Base-by-base conservation (phyloP, 1,140 invertebrate genomes). In the Ceratosolen solmsi region DNA sequence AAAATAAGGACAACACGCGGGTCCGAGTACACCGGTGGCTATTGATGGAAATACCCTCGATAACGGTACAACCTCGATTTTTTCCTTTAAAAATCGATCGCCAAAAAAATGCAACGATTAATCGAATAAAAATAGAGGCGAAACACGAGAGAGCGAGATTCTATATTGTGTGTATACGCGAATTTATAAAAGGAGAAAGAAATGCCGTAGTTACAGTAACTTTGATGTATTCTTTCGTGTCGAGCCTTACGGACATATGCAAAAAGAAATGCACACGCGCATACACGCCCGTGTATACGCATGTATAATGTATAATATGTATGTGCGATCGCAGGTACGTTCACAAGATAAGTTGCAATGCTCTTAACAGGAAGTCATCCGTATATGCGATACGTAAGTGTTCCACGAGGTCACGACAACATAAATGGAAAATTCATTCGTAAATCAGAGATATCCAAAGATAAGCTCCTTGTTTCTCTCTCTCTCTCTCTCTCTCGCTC, bases 371-470 rank as follows among this genome's bases (percentile, higher is more conserved):
- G 60, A 63, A 63, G 30, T 13, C n/a, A 38, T 68, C 33, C 63
- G 33, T 68, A 68, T 68, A 68, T n/a, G 63, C 63, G n/a, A 33
- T 9, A 38, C 33, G 8, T 38, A 68, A 68, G 63, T 68, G 63
- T 68, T 68, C 15, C 63, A 68, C 63, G 33, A 68, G 63, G 63
- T 68, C 63, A 38, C 63, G 63, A n/a, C 36, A 38, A 33, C 63
- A 68, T 68, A 68, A 68, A 38, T 20, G 8, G 63, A 68, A 68
- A 68, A 68, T 68, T 68, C 20, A 27, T 33, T 33, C 33, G 33
- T 38, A 65, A 65, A 65, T 36, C 60, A 20, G 63, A 38, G 33
- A 68, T 68, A 68, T 38, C 33, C 20, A 17, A n/a, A 68, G 63
- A 68, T 9, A 38, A n/a, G 38, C 17, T 17, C 7, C 5, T 3